Evolutionary conservation across 1,140 invertebrate genomes (phyloP).

Genomic region (Brachionus rubens): DNA sequence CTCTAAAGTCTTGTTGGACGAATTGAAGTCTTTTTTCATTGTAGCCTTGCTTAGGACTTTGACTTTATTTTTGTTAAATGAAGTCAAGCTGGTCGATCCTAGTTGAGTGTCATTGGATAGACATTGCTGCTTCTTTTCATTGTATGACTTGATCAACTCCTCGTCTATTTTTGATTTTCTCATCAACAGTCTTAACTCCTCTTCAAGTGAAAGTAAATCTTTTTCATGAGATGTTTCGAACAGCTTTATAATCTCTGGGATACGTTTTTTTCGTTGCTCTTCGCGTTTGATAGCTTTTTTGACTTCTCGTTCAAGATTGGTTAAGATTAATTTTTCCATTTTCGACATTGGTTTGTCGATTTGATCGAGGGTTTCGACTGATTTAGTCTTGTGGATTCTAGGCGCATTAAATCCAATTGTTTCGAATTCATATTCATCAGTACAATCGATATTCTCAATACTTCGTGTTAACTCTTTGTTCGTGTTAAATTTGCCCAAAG

Average conservation of each 20-base stretch:
- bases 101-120: background rate
- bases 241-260: slow-evolving; percentile 4
- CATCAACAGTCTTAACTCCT: slow-evolving; percentile 11
- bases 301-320: background rate
- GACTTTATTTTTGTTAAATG: slow-evolving; percentile 5
- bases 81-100: background rate
- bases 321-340: slow-evolving; percentile 2
- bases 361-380: background rate
- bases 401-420: background rate
- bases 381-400: background rate
- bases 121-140: background rate
- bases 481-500: background rate
- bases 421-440: background rate
- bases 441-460: background rate
- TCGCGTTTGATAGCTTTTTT: background rate
- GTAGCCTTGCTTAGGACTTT: background rate
- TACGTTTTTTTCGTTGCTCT: background rate
- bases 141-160: background rate
- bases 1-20: slow-evolving; percentile 7
- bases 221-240: background rate
- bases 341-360: background rate
- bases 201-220: background rate
- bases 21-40: slow-evolving; percentile 5
- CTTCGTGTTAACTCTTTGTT: background rate
- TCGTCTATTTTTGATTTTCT: slow-evolving; percentile 9